Conservation (phyloP, 2,888 invertebrate species). For the Dryobotodes eremita region DNA sequence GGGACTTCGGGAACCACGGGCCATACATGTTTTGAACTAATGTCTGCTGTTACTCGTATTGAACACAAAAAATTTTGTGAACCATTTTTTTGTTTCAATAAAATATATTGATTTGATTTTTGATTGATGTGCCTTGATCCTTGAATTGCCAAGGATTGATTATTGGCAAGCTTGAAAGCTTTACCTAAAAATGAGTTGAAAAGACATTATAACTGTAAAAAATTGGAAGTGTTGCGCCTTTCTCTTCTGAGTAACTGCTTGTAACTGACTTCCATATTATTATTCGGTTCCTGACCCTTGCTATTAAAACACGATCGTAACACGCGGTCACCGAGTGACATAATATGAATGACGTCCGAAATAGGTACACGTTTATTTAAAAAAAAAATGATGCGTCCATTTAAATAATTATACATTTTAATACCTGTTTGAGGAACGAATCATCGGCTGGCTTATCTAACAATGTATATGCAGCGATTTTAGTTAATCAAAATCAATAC, state of each 20-base stretch:
- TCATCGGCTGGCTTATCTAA: background rate
- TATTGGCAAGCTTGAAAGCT: background rate
- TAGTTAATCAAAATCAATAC: no score
- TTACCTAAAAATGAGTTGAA: background rate
- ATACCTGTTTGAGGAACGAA: conserved; percentile 28
- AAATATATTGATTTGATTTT: background rate
- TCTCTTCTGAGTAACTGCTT: background rate
- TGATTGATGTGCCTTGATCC: background rate
- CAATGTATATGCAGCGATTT: conserved; percentile 1
- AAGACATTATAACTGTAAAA: background rate
- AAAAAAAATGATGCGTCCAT: background rate
- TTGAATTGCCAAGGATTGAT: background rate
- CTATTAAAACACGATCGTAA: background rate
- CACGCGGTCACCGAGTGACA: conserved; percentile 43
- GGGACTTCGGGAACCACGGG: no score
- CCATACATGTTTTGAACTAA: background rate
- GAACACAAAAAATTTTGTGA: background rate
- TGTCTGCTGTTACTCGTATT: no score
- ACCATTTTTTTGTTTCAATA: background rate
- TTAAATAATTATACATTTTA: conserved; percentile 15
- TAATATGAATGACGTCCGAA: conserved; percentile 28
- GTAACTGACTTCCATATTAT: background rate
- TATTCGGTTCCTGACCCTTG: conserved; percentile 23
- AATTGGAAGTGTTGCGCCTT: background rate
- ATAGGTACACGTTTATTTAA: background rate